Evolutionary conservation across 2,888 invertebrate genomes (phyloP).

Genomic region (Priocnemis perturbator): DNA sequence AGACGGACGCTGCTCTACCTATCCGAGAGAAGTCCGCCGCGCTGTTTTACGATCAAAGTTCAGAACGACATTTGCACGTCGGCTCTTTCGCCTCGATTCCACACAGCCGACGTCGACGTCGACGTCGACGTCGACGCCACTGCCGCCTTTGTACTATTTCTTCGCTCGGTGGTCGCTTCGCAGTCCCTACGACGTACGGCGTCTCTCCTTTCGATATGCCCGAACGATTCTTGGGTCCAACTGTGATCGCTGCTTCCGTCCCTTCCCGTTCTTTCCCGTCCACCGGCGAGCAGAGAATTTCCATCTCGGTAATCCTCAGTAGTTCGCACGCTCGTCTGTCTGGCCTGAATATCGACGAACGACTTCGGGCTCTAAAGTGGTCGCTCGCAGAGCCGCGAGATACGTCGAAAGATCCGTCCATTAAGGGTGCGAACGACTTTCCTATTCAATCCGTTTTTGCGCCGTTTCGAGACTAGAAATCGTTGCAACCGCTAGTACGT

Average conservation of each 20-base stretch:
- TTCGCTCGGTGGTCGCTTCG: conserved; percentile 6
- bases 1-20: conserved; percentile 61
- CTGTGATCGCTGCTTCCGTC: conserved; percentile 39
- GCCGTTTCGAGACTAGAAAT: neutral
- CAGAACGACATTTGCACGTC: conserved; percentile 69
- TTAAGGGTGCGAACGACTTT: neutral
- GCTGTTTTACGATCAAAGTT: conserved; percentile 72
- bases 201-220: conserved; percentile 25
- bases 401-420: no score
- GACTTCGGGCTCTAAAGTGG: neutral
- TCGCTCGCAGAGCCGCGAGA: neutral
- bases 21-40: conserved; percentile 38
- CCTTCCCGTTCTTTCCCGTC: neutral
- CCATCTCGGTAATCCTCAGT: conserved; percentile 43
- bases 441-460: neutral
- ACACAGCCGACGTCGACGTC: conserved; percentile 20
- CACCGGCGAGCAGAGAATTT: conserved; percentile 40
- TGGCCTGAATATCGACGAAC: no score
- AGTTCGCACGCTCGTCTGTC: no score
- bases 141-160: conserved; percentile 17
- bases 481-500: conserved; percentile 5
- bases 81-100: conserved; percentile 54
- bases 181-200: conserved; percentile 7
- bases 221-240: conserved; percentile 35
- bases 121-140: conserved; percentile 1